Evolutionary conservation across 2,888 invertebrate genomes (phyloP), one percentile per base, ranked within the genome.

Genomic region (Melinaea menophilus): DNA sequence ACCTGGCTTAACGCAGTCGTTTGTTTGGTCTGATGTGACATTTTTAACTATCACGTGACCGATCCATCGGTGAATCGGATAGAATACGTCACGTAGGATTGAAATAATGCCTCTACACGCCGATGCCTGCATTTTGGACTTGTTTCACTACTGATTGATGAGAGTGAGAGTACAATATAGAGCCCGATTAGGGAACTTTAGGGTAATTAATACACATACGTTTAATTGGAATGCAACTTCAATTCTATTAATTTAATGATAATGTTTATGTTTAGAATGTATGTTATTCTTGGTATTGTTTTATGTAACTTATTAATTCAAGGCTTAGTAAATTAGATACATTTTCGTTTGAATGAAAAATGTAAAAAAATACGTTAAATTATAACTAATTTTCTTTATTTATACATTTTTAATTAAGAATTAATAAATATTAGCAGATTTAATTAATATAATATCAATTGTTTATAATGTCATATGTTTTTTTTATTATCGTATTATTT

Each of bases 31-130:
- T 37, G 46, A 54, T 61, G 59, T 61, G 48, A 61, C 63, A 63
- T 63, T 67, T 67, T 67, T 65, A 65, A 34, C 67, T 61, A 61
- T 67, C 61, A 58, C 45, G 67, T 41, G 61, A 63, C 55, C 56
- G 35, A 45, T 11, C 56, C 56, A 47, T 46, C 47, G 56, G 45
- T 41, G 60, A 45, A 58, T 59, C 54, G 59, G 61, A 61, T 61
- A 58, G 61, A 64, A 64, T 62, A 59, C 47, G 58, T 62, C 58
- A 58, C 59, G 37, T 55, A 58, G 54, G 13, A 61, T 67, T 60
- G 62, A 67, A 61, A 63, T 63, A 59, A 66, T 62, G 57, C 33
- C 56, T 33, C 22, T 46, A 58, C 37, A 45, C 46, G 58, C 54
- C 58, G 58, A 34, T 58, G 54, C 45, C 55, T 46, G 55, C 55